Evolutionary conservation across 2,113 vertebrate genomes (phyloP), one percentile per base, ranked within the genome.

Genomic region (Rattus rattus): DNA sequence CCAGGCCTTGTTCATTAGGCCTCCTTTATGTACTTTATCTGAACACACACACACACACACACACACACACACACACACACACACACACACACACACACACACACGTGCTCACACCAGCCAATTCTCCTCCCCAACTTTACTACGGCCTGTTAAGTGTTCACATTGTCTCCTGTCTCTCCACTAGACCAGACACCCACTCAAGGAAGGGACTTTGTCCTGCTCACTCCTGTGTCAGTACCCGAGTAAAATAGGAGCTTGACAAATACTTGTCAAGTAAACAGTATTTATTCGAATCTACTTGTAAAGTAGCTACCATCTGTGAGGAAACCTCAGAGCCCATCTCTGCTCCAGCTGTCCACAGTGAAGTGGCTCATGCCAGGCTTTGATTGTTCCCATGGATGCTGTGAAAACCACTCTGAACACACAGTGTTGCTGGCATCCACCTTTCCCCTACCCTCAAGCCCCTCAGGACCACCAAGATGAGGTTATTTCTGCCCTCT

Each of bases 211-310:
- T 49, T 47, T 16, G 36, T 39, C 65, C 54, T 70, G 19, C 14
- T 88, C 49, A 1, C 14, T 75, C 56, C 28, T 13, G 0, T 7
- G 33, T 94, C 83, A 33, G 33, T 79, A 24, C n/a, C 80, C 90
- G 43, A 28, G 33, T 70, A 17, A 67, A 91, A 47, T 26, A 76
- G 52, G 69, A 87, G 1, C 10, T 75, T 59, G 13, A 6, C 43
- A 87, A 83, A 84, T 56, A 79, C 49, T 70, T 39, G 9, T 12
- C 56, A 52, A 61, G 43, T n/a, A 54, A 86, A 70, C 33, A 52
- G 56, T 47, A 76, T 70, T 91, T 85, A 86, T 94, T 75, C 54
- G 63, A 87, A 83, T 88, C 49, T 73, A 43, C 49, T 77, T 86
- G 59, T 17, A 47, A 85, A 36, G 79, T 72, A 69, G 24, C 65